Percentiles rank a stretch among this genome's conserved stretches.
Evolutionary conservation across 2,797 vertebrate genomes (phyloP).

Genomic region (Streptopelia turtur): DNA sequence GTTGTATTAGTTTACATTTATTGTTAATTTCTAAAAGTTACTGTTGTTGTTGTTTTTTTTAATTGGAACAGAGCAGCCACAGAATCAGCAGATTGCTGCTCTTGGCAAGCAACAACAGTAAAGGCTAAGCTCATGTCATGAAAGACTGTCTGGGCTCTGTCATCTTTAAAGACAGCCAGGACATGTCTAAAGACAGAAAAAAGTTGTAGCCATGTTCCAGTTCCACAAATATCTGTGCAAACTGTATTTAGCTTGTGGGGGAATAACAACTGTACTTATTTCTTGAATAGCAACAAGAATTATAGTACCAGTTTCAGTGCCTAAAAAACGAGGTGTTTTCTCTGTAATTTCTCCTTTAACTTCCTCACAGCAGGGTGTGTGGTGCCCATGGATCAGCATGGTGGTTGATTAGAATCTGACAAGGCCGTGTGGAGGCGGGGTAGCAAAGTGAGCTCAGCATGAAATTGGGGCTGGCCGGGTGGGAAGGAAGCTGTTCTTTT

Average conservation of each 20-base stretch:
- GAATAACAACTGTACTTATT: not conserved
- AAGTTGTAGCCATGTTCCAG: not conserved
- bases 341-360: not conserved
- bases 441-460: not conserved
- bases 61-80: not conserved
- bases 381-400: rapidly evolving
- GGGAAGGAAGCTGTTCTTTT: not conserved
- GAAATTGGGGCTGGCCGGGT: not conserved
- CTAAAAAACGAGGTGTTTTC: not conserved
- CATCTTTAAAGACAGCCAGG: not conserved
- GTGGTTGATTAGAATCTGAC: not conserved
- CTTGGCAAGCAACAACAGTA: not conserved
- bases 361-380: rapidly evolving
- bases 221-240: not conserved
- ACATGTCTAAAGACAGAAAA: not conserved
- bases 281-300: not conserved
- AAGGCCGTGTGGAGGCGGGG: not conserved
- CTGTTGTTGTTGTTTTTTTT: not conserved
- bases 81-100: not conserved
- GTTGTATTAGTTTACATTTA: not conserved
- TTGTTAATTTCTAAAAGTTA: not conserved
- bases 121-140: not conserved
- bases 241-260: not conserved
- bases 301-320: not conserved
- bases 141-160: not conserved